Conservation (phyloP, 2,888 invertebrate species). For the Nymphalis c-album region DNA sequence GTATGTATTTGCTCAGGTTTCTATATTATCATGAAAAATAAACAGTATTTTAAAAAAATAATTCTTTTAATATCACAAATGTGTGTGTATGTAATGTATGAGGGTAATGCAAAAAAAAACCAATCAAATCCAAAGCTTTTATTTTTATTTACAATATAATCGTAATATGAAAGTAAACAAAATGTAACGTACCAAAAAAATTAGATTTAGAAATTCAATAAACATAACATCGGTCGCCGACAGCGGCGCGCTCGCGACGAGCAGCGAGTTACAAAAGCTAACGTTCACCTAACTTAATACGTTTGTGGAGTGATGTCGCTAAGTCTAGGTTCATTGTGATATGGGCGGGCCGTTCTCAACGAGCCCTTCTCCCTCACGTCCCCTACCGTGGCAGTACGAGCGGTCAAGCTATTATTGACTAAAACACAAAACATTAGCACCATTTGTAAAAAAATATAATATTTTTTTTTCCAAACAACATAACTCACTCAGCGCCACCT, state of each 20-base stretch:
- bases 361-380: constrained; percentile 34
- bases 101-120: constrained; percentile 16
- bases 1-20: constrained; percentile 30
- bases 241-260: constrained; percentile 26
- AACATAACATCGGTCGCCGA: constrained; percentile 50
- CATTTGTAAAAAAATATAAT: constrained; percentile 79
- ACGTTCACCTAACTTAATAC: constrained; percentile 52
- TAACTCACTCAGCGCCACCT: constrained; percentile 46
- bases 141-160: constrained; percentile 79
- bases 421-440: constrained; percentile 78
- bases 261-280: constrained; percentile 69
- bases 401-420: constrained; percentile 71
- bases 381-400: constrained; percentile 63
- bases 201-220: constrained; percentile 67
- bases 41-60: constrained; percentile 32
- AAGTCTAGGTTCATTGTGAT: constrained; percentile 22
- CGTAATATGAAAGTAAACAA: constrained; percentile 80
- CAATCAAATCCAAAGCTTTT: constrained; percentile 78
- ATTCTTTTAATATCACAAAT: constrained; percentile 1
- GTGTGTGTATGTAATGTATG: not conserved
- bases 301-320: constrained; percentile 10
- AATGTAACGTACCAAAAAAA: constrained; percentile 76
- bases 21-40: constrained; percentile 34
- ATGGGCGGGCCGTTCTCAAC: constrained; percentile 41
- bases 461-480: constrained; percentile 54